Evolutionary conservation across 1,140 invertebrate genomes (phyloP), one percentile per base, ranked within the genome.

Genomic region (Saccostrea cuccullata): DNA sequence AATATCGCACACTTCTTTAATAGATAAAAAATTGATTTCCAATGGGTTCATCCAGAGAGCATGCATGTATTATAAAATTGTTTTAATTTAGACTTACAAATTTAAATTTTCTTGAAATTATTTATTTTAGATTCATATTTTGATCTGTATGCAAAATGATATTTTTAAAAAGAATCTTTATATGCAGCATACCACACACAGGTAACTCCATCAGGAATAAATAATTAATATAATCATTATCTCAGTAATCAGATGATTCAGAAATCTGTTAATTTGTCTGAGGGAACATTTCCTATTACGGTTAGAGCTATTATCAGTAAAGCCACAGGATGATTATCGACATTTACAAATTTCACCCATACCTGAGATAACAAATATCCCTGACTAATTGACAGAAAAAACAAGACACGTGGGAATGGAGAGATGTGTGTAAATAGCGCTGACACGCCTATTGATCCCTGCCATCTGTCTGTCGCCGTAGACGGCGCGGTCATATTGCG

Each of bases 351-450:
- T 77, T 77, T 77, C 23, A 30, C 58, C 70, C 26, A 26, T 77
- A 77, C 70, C 70, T 77, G 70, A 77, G 70, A 77, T 26, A 77
- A 77, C 70, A 36, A 77, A 77, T 77, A 36, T 77, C 70, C 11
- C 70, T 77, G 70, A 77, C 70, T 77, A 77, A 77, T 77, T 77
- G 70, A 36, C 70, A 30, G 70, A 36, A 77, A 77, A 77, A 77
- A 77, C 26, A 30, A 77, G 70, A 11, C 26, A 77, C 70, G 12
- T 77, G 70, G 70, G 70, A 77, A 77, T 15, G 20, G 23, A 77
- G 15, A 77, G 70, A 77, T 77, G 70, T 77, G 70, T 77, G 70
- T 77, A 77, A 77, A 77, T 77, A 77, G 36, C 26, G 3, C 26
- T 77, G 70, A 77, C 70, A 77, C 26, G 26, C 70, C 70, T 77